A percentile compares a stretch with the other conserved stretches of the same genome.
These are phyloP conservation scores for Epinephelus lanceolatus DNA, from an alignment of 2,113 vertebrate genomes.

Conservation along the genomic window DNA sequence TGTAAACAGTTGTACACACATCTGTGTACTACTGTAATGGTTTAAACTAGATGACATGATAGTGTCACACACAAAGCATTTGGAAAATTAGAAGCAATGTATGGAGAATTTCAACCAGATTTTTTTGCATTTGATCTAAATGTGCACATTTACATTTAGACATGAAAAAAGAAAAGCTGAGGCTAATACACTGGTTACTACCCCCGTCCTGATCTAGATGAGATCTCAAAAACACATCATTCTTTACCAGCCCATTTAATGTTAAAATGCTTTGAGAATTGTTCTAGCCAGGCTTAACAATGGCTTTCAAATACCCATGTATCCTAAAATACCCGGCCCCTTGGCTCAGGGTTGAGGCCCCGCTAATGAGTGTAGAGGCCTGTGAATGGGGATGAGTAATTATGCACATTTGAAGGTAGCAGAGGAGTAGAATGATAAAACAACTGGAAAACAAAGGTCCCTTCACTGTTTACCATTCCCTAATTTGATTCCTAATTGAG, in stretches of 20 bases:
- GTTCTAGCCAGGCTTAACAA: constrained; percentile 11
- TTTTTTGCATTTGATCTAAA: background rate
- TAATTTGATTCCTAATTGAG: constrained; percentile 78
- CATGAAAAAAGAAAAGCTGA: background rate
- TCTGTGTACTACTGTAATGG: background rate
- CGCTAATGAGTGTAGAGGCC: constrained; percentile 58
- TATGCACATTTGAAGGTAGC: constrained; percentile 62
- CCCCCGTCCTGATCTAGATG: background rate
- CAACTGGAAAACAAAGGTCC: constrained; percentile 68
- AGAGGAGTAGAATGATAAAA: constrained; percentile 61
- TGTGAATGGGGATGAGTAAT: constrained; percentile 58
- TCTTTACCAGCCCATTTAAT: background rate
- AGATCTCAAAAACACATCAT: constrained; percentile 14
- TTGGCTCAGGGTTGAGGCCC: constrained; percentile 47
- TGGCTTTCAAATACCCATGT: constrained; percentile 40
- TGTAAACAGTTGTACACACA: background rate
- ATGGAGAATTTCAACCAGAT: background rate
- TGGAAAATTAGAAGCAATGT: background rate
- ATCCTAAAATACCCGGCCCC: constrained; percentile 49
- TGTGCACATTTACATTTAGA: constrained; percentile 8
- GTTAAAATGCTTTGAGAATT: constrained; percentile 30
- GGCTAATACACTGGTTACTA: background rate
- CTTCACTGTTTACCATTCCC: constrained; percentile 64
- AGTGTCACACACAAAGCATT: background rate
- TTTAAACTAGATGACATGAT: background rate